Percentiles rank a stretch among this genome's conserved stretches.
Evolutionary conservation across 2,797 vertebrate genomes (phyloP).

Genomic region (Sphaeramia orbicularis): DNA sequence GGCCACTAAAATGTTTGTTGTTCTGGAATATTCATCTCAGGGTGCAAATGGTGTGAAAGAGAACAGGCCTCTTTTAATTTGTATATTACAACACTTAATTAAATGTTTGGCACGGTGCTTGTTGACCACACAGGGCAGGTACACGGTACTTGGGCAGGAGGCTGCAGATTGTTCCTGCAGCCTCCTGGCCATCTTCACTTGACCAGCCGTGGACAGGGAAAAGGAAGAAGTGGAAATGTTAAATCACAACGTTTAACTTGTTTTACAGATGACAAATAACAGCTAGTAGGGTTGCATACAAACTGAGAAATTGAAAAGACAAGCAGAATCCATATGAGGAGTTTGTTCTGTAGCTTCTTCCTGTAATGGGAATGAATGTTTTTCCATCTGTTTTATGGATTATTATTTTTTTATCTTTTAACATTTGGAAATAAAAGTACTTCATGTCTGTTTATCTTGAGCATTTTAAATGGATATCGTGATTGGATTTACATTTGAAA

Average conservation of each 20-base stretch:
- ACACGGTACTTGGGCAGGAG: constrained; percentile 48
- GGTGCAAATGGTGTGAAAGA: constrained; percentile 85
- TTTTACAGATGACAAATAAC: constrained; percentile 79
- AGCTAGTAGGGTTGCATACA: constrained; percentile 78
- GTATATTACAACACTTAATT: constrained; percentile 68
- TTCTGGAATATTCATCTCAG: constrained; percentile 87
- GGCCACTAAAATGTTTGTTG: constrained; percentile 80
- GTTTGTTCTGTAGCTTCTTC: constrained; percentile 88
- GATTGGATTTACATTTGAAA: constrained; percentile 92
- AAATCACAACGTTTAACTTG: constrained; percentile 65
- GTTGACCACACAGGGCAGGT: constrained; percentile 42
- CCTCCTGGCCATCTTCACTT: constrained; percentile 48
- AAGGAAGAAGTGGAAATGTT: constrained; percentile 50
- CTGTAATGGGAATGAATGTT: constrained; percentile 89
- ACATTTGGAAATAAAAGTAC: constrained; percentile 90
- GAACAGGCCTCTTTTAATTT: constrained; percentile 77
- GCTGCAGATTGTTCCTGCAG: constrained; percentile 73
- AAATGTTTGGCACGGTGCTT: constrained; percentile 69
- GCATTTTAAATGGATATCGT: constrained; percentile 91
- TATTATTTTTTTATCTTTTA: constrained; percentile 87
- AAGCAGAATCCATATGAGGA: constrained; percentile 77
- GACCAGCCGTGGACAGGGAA: constrained; percentile 30
- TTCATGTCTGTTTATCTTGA: constrained; percentile 91
- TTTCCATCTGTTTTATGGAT: constrained; percentile 90
- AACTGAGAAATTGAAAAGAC: constrained; percentile 69